Evolutionary conservation across 2,113 vertebrate species (phyloP).

Genomic region (Poeciliopsis turrubarensis): DNA sequence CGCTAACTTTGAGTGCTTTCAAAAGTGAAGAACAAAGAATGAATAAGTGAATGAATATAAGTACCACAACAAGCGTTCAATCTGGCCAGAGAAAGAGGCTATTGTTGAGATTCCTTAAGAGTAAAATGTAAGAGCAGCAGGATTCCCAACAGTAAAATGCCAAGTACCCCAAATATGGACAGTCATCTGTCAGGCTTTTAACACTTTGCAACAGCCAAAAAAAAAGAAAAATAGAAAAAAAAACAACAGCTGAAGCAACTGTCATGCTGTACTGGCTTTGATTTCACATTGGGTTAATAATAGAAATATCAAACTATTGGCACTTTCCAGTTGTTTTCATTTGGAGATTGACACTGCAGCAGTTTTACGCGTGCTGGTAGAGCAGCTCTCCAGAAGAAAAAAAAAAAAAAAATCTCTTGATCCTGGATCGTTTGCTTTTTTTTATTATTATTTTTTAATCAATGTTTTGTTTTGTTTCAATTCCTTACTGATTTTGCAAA

Average conservation of each 20-base stretch:
- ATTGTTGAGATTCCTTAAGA: not conserved
- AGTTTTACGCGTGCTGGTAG: conserved; percentile 50
- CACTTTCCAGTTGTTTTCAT: conserved; percentile 15
- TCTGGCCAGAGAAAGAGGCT: not conserved
- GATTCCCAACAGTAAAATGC: not conserved
- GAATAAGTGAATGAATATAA: not conserved
- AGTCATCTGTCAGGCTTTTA: not conserved
- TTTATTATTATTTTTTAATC: not conserved
- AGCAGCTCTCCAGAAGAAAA: too few relatives aligned
- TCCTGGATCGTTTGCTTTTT: not conserved
- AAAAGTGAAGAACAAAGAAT: not conserved
- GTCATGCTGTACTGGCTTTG: not conserved
- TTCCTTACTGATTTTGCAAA: not conserved
- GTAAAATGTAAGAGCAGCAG: not conserved
- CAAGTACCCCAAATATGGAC: not conserved
- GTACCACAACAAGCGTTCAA: not conserved
- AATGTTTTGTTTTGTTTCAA: not conserved
- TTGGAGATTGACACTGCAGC: conserved; percentile 50
- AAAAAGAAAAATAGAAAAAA: not conserved
- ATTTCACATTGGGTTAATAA: conserved; percentile 18
- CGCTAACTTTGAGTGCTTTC: not conserved
- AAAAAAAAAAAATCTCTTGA: too few relatives aligned
- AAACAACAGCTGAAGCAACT: conserved; percentile 5
- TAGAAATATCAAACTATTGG: not conserved
- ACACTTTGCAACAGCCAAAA: not conserved